Evolutionary conservation across 2,113 vertebrate genomes (phyloP).

Genomic region (Haliaeetus leucogaster): DNA sequence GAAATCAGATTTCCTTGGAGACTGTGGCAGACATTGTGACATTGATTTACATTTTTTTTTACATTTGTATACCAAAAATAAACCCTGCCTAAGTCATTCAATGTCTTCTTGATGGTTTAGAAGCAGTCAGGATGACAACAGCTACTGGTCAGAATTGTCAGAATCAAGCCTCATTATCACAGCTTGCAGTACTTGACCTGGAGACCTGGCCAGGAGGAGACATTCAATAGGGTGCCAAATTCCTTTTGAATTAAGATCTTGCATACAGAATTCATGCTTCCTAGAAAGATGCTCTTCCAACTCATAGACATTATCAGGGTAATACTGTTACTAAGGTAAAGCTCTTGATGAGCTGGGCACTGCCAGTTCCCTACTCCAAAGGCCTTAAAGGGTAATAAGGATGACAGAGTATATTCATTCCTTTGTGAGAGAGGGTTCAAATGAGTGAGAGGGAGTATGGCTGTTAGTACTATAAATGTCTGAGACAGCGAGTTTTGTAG

Average conservation of each 20-base stretch:
- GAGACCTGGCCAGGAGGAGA: slow-evolving; percentile 54
- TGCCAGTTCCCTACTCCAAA: background rate
- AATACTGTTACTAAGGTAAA: background rate
- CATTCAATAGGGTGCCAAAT: slow-evolving; percentile 40
- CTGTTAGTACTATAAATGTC: background rate
- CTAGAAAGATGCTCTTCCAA: background rate
- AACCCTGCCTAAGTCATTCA: slow-evolving; percentile 50
- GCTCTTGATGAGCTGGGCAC: background rate
- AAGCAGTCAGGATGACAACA: slow-evolving; percentile 52
- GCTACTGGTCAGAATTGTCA: slow-evolving; percentile 58
- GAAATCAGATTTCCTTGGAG: background rate
- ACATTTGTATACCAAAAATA: slow-evolving; percentile 59
- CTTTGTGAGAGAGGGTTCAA: background rate
- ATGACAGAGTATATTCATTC: background rate
- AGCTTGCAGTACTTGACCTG: slow-evolving; percentile 59
- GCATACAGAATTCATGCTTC: background rate
- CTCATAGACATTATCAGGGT: background rate
- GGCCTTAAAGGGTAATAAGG: background rate
- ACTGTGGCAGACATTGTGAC: slow-evolving; percentile 8
- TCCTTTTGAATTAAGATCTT: slow-evolving; percentile 37
- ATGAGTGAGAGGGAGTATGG: background rate
- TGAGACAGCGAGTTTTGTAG: background rate
- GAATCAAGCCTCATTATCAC: slow-evolving; percentile 48
- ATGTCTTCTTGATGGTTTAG: slow-evolving; percentile 43
- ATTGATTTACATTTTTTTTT: slow-evolving; percentile 45